phyloP scores from a whole-genome alignment of 2,797 vertebrate species.

The Staurois parvus region DNA sequence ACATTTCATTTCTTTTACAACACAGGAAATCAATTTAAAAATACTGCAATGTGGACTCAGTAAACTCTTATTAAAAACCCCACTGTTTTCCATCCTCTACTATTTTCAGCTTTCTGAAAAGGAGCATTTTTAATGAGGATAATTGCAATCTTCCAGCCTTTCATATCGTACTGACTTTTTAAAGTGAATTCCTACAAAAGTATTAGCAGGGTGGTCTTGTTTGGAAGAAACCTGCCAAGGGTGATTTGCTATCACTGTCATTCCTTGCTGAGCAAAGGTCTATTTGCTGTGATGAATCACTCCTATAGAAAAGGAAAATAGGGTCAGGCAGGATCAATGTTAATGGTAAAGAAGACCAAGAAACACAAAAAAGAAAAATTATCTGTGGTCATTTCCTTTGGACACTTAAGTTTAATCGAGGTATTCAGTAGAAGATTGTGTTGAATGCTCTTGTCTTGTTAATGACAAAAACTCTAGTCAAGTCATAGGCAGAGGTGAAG shows the following conservation, averaged over 20 bases:
- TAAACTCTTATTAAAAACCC: constrained; percentile 28
- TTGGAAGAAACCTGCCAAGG: constrained; percentile 45
- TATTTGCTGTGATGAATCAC: constrained; percentile 64
- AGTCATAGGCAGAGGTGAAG: background rate
- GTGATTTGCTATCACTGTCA: constrained; percentile 54
- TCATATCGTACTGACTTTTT: background rate
- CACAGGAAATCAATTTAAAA: constrained; percentile 47
- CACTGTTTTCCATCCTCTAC: constrained; percentile 22
- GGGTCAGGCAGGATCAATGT: constrained; percentile 62
- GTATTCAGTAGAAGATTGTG: background rate
- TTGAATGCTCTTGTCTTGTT: background rate
- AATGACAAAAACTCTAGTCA: background rate
- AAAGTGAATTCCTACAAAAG: background rate
- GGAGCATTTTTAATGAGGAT: constrained; percentile 21
- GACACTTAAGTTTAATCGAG: constrained; percentile 12
- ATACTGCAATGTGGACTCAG: constrained; percentile 1
- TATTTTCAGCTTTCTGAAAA: constrained; percentile 12
- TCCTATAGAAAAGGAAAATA: constrained; percentile 45
- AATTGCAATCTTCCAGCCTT: constrained; percentile 38
- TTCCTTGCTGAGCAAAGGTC: constrained; percentile 43
- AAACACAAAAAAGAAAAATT: constrained; percentile 11
- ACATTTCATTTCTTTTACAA: constrained; percentile 50
- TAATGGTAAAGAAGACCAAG: constrained; percentile 26
- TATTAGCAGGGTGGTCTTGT: constrained; percentile 57
- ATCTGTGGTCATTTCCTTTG: constrained; percentile 11